Evolutionary conservation across 2,888 invertebrate genomes (phyloP).

Genomic region (Halictus ligatus): DNA sequence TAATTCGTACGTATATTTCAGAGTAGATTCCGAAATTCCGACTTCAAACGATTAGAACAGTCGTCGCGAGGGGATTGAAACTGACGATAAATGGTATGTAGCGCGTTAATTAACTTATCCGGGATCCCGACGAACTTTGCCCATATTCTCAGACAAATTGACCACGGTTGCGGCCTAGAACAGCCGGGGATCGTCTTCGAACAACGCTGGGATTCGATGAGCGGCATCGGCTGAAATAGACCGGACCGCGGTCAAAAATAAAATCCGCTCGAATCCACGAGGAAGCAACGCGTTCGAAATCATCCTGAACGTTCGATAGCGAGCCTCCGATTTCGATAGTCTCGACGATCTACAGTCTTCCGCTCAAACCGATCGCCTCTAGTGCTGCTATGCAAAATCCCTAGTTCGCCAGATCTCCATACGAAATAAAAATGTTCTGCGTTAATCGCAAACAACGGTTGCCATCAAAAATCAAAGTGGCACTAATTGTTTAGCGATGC

Average conservation of each 20-base stretch:
- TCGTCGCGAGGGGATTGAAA: not conserved
- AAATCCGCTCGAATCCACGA: constrained; percentile 48
- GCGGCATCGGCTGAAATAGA: constrained; percentile 58
- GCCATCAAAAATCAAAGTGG: no score
- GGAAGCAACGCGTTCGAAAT: constrained; percentile 49
- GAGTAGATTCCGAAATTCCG: not conserved
- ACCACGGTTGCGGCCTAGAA: not conserved
- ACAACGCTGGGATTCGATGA: constrained; percentile 9
- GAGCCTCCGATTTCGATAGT: not conserved
- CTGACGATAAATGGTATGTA: not conserved
- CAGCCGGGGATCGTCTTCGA: not conserved
- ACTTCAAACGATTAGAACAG: not conserved
- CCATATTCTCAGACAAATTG: not conserved
- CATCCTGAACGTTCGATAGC: constrained; percentile 38
- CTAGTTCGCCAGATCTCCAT: no score
- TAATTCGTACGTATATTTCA: not conserved
- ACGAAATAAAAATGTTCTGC: no score
- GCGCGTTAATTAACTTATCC: not conserved
- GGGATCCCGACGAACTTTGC: not conserved
- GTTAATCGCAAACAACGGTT: no score
- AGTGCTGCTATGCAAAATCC: no score
- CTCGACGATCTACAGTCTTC: not conserved
- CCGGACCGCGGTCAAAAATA: constrained; percentile 57
- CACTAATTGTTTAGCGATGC: no score
- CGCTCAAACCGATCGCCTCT: no score